Percentiles rank a stretch among this genome's conserved stretches.
phyloP scores from a whole-genome alignment of 2,113 vertebrate species.

The Urocolius indicus region DNA sequence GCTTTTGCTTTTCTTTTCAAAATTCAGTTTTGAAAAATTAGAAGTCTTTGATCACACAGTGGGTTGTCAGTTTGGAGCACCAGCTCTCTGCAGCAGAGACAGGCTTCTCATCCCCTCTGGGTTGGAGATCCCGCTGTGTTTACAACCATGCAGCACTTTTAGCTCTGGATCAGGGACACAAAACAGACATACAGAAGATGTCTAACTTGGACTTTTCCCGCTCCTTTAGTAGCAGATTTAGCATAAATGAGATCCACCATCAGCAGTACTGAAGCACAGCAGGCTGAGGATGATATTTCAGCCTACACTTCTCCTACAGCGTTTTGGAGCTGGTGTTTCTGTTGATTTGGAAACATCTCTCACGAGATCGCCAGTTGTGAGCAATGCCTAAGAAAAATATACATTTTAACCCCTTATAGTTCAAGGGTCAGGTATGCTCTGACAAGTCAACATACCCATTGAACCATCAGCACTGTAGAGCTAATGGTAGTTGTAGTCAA shows the following conservation, averaged over 20 bases:
- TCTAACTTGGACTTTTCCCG: background rate
- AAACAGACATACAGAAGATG: background rate
- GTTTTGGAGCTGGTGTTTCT: background rate
- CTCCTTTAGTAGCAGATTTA: background rate
- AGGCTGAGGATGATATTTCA: background rate
- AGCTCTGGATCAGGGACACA: background rate
- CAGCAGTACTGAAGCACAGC: background rate
- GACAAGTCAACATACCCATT: rapidly evolving
- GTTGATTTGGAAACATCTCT: background rate
- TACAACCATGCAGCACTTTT: background rate
- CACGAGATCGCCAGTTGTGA: background rate
- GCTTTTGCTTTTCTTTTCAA: background rate
- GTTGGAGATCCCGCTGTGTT: rapidly evolving
- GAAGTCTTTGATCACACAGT: background rate
- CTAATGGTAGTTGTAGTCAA: background rate
- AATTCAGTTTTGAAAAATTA: background rate
- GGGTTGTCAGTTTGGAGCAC: background rate
- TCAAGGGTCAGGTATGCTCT: background rate
- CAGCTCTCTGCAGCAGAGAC: background rate
- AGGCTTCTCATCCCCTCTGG: background rate
- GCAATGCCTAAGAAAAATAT: background rate
- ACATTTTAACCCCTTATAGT: background rate
- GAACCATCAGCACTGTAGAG: background rate
- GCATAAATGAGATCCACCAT: background rate
- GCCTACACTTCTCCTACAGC: background rate